These are phyloP conservation scores for Toxonevra muliebris DNA, from an alignment of 2,888 invertebrate genomes.

Conservation along the genomic window DNA sequence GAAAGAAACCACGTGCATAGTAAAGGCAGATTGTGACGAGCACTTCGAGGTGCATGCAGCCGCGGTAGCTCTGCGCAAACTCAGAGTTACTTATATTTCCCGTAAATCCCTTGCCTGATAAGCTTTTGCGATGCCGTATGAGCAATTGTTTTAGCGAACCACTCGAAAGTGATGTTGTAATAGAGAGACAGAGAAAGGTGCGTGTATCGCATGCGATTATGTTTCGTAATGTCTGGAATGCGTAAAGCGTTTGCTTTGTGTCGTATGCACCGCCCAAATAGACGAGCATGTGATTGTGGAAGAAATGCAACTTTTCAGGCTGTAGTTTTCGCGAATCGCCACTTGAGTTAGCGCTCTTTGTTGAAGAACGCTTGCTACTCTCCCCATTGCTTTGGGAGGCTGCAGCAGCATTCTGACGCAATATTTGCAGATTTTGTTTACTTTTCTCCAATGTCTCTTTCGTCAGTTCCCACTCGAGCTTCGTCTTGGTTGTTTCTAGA, in stretches of 20 bases:
- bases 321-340: slow-evolving; percentile 35
- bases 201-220: slow-evolving; percentile 76
- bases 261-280: slow-evolving; percentile 84
- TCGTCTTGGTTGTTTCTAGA: slow-evolving; percentile 54
- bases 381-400: slow-evolving; percentile 45
- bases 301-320: slow-evolving; percentile 63
- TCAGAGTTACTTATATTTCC: slow-evolving; percentile 72
- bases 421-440: slow-evolving; percentile 64
- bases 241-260: slow-evolving; percentile 76
- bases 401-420: slow-evolving; percentile 60
- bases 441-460: slow-evolving; percentile 63
- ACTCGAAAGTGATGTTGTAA: slow-evolving; percentile 76
- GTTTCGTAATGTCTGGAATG: slow-evolving; percentile 77
- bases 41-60: slow-evolving; percentile 84
- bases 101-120: slow-evolving; percentile 75
- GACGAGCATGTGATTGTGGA: slow-evolving; percentile 84
- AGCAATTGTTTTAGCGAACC: slow-evolving; percentile 64
- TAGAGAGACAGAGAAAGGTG: slow-evolving; percentile 77
- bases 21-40: slow-evolving; percentile 79
- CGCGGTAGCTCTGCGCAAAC: slow-evolving; percentile 75
- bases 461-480: slow-evolving; percentile 55
- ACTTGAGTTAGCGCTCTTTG: slow-evolving; percentile 42
- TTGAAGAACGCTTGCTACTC: slow-evolving; percentile 48
- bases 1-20: slow-evolving; percentile 78
- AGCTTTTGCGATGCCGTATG: slow-evolving; percentile 78